These are phyloP conservation scores for Phaenicophaeus curvirostris DNA, from an alignment of 2,797 vertebrate species.

Conservation along the genomic window DNA sequence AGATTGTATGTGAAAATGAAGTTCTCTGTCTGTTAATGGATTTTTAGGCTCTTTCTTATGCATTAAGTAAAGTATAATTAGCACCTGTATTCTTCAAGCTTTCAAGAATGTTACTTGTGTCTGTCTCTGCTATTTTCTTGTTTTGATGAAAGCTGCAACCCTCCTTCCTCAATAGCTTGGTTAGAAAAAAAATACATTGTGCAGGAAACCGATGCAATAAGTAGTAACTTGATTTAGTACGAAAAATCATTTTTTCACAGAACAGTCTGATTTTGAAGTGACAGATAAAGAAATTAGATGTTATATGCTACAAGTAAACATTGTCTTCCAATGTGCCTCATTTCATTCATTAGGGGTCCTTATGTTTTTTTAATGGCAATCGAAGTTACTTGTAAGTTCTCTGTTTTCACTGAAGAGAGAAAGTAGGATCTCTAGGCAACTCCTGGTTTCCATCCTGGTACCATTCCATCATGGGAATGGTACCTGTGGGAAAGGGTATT, in stretches of 20 bases:
- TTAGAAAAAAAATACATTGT: not conserved
- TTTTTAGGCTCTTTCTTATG: constrained; percentile 13
- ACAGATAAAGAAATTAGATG: not conserved
- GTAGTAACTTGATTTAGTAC: not conserved
- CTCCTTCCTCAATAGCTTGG: not conserved
- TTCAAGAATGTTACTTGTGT: constrained; percentile 48
- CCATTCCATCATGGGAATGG: not conserved
- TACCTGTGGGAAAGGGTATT: not conserved
- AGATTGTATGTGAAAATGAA: constrained; percentile 55
- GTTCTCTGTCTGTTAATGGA: constrained; percentile 55
- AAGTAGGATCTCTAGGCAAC: not conserved
- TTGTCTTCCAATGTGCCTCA: not conserved
- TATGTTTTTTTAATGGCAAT: not conserved
- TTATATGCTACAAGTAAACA: not conserved
- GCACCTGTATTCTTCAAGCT: constrained; percentile 42
- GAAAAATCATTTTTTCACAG: not conserved
- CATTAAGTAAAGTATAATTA: constrained; percentile 60
- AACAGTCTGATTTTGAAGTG: not conserved
- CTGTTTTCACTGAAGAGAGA: not conserved
- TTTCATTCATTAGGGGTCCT: not conserved
- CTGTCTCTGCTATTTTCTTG: constrained; percentile 43
- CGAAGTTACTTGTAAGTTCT: not conserved
- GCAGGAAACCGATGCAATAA: not conserved
- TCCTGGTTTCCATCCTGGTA: too few species aligned
- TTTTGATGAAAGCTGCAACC: constrained; percentile 38